Conservation (phyloP, 2,888 invertebrate species). For the Electrophaes corylata region DNA sequence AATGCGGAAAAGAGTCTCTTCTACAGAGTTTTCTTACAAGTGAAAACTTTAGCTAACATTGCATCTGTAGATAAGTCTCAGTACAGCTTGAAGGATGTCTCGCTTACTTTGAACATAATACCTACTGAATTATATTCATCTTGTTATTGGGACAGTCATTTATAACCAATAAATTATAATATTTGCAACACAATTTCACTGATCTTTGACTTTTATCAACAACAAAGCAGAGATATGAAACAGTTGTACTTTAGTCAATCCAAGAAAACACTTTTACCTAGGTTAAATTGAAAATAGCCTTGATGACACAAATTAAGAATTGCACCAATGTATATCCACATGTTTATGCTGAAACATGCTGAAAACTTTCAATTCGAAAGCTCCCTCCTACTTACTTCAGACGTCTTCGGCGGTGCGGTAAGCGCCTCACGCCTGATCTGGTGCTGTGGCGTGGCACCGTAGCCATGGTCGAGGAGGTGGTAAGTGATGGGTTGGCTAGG, state of each 20-base stretch:
- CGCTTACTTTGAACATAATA: background rate
- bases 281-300: background rate
- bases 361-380: background rate
- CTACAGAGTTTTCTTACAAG: background rate
- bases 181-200: background rate
- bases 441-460: conserved; percentile 91
- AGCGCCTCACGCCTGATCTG: conserved; percentile 85
- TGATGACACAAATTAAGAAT: background rate
- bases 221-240: background rate
- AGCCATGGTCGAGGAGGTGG: conserved; percentile 93
- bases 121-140: background rate
- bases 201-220: background rate
- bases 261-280: background rate
- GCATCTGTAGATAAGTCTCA: too few species aligned
- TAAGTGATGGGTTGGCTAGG: conserved; percentile 86
- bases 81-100: background rate
- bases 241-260: background rate
- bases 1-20: background rate
- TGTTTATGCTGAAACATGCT: too few species aligned
- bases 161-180: background rate
- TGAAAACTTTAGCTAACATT: background rate
- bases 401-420: conserved; percentile 82
- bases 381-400: conserved; percentile 72
- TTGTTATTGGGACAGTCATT: background rate
- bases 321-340: too few species aligned